These are phyloP conservation scores for Dendropsophus ebraccatus DNA, from an alignment of 2,113 vertebrate species.

Conservation along the genomic window DNA sequence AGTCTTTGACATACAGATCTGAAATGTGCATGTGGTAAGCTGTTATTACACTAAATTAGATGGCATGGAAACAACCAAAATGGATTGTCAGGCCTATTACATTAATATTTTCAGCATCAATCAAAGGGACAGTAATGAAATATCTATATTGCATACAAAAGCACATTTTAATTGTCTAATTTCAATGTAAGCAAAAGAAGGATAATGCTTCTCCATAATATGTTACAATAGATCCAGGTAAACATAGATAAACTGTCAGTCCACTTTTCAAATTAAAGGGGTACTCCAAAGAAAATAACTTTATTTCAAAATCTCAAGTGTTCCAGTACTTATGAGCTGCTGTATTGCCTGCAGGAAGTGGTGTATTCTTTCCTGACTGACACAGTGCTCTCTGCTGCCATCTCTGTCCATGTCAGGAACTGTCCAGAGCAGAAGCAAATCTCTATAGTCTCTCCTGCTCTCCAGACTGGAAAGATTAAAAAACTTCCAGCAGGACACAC, in stretches of 20 bases:
- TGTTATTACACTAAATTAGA: background rate
- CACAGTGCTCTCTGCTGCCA: no score
- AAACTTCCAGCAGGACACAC: no score
- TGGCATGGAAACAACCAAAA: background rate
- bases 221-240: background rate
- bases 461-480: no score
- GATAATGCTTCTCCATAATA: background rate
- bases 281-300: no score
- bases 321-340: no score
- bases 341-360: no score
- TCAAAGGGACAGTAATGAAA: background rate
- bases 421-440: no score
- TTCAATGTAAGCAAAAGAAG: background rate
- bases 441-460: no score
- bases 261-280: background rate
- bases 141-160: background rate
- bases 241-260: background rate
- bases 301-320: no score
- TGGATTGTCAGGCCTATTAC: background rate
- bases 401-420: no score
- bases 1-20: background rate
- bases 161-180: background rate
- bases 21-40: background rate
- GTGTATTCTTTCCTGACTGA: no score
- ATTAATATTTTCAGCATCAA: background rate